phyloP scores from a whole-genome alignment of 2,888 invertebrate genomes.

The Athalia rosae region DNA sequence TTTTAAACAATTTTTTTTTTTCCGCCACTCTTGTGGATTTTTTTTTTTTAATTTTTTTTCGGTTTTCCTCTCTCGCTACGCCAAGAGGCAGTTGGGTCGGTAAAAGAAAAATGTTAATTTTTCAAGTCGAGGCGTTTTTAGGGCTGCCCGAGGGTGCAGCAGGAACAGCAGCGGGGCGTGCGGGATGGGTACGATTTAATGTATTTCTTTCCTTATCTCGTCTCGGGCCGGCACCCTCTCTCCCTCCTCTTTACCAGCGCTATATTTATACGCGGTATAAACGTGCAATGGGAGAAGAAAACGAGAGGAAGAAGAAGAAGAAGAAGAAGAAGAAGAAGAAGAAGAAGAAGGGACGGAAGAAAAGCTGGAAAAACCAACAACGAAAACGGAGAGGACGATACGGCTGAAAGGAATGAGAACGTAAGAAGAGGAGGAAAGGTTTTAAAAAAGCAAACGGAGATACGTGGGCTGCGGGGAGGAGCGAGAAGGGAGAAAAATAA shows the following conservation, averaged over 20 bases:
- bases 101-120: conserved; percentile 47
- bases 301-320: conserved; percentile 12
- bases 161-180: conserved; percentile 31
- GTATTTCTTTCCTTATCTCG: conserved; percentile 50
- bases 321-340: background rate
- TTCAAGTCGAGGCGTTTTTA: conserved; percentile 34
- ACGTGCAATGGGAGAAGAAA: background rate
- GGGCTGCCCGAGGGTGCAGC: conserved; percentile 25
- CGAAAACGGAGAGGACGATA: no score
- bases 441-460: background rate
- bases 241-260: conserved; percentile 1
- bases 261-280: conserved; percentile 13
- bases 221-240: conserved; percentile 15
- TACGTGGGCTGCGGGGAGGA: background rate
- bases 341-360: background rate
- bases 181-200: conserved; percentile 50
- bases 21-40: conserved; percentile 46
- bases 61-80: conserved; percentile 47
- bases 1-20: conserved; percentile 41
- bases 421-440: conserved; percentile 6
- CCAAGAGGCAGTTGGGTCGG: conserved; percentile 22
- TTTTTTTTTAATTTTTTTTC: conserved; percentile 49
- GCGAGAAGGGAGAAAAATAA: conserved; percentile 4
- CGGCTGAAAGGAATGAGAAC: background rate
- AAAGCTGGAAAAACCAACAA: background rate